Base-by-base conservation (phyloP, 1,140 invertebrate species). In the Drosophila yakuba region DNA sequence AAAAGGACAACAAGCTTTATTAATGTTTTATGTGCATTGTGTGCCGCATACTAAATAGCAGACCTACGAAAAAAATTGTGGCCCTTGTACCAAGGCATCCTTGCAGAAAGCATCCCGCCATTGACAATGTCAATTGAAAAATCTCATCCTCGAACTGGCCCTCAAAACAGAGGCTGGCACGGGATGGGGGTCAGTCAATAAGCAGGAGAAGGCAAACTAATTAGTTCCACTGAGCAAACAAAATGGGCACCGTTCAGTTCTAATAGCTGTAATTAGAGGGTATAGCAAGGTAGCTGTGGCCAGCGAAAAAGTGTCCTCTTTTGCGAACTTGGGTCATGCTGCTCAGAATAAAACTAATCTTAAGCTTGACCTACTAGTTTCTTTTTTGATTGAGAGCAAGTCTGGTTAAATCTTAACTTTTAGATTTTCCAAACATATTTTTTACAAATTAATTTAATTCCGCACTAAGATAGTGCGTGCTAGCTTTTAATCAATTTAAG, bases 1-100 rank as follows among this genome's bases (percentile, higher is more conserved):
- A 88, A 88, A 88, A 88, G 84, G 84, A 88, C 84, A 88, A 88
- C 84, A 89, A 88, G 84, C 84, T 88, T 88, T 88, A 88, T 88
- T 88, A 88, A 88, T 88, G 84, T 88, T 89, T 89, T 88, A 88
- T 88, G 84, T 84, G 84, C 67, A 84, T 89, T 89, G 84, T 88
- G 84, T 80, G 84, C 78, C 78, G 84, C 84, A 88, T 88, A 88
- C 69, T 80, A 88, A 85, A 62, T 60, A 82, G 69, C 51, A 45
- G 15, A 48, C 36, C 41, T 8, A 20, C 20, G 17, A 23, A 52
- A 35, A 12, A 51, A 14, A 17, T 3, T 14, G 3, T 28, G 36
- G 6, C 12, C 38, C 38, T 39, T 14, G 12, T 43, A 12, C 8
- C 17, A 52, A 54, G 44, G 43, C 32, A 32, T 32, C 32, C 32